phyloP scores from a whole-genome alignment of 2,797 vertebrate genomes.

The Acrossocheilus fasciatus region DNA sequence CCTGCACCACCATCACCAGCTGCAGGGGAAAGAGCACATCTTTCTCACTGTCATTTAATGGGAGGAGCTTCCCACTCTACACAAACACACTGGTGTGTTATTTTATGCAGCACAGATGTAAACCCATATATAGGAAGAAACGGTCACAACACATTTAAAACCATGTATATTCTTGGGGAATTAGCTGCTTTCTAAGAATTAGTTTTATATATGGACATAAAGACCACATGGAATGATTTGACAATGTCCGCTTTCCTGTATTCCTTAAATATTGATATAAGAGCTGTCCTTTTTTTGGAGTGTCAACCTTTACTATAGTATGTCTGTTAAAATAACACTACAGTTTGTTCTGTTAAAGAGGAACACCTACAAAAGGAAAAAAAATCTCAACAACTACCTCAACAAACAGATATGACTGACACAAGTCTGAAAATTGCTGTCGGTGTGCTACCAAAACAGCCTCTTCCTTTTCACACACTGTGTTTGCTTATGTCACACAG shows the following conservation, averaged over 20 bases:
- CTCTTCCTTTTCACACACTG: not conserved
- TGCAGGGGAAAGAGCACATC: conserved; percentile 33
- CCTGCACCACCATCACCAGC: conserved; percentile 34
- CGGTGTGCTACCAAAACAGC: not conserved
- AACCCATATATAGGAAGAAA: not conserved
- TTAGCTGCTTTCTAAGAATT: not conserved
- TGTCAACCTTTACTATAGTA: not conserved
- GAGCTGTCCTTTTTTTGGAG: not conserved
- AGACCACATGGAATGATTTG: not conserved
- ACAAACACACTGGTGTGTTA: not conserved
- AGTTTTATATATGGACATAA: not conserved
- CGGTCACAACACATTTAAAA: not conserved
- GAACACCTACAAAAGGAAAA: not conserved
- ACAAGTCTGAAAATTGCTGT: conserved; percentile 1
- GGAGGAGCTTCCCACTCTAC: not conserved
- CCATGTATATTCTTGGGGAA: not conserved
- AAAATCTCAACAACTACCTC: not conserved
- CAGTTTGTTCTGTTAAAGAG: no score
- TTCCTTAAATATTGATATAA: not conserved
- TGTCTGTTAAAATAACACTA: not conserved
- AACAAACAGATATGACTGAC: not conserved
- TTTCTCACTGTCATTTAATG: conserved; percentile 36
- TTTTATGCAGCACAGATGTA: conserved; percentile 4
- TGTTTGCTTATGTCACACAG: conserved; percentile 27
- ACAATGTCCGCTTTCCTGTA: not conserved